phyloP scores from a whole-genome alignment of 2,797 vertebrate species.

The Tokudaia tokunoshimensis region DNA sequence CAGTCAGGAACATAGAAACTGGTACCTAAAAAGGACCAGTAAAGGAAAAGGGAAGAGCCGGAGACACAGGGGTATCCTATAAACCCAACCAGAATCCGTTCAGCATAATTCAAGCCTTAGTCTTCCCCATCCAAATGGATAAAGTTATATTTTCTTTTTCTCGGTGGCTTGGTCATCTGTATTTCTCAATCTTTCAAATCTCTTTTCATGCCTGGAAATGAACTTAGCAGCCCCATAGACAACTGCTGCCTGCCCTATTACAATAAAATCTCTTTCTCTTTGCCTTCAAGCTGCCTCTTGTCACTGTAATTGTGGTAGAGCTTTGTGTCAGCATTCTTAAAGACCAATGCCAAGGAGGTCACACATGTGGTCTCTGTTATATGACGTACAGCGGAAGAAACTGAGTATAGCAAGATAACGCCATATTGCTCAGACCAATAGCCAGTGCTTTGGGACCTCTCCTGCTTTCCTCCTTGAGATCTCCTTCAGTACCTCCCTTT shows the following conservation, averaged over 20 bases:
- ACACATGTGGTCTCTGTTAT: not conserved
- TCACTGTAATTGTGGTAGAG: not conserved
- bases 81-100: not conserved
- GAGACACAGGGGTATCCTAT: too few relatives aligned
- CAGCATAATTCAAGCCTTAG: not conserved
- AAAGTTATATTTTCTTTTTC: not conserved
- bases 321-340: not conserved
- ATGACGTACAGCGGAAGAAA: not conserved
- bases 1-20: too few relatives aligned
- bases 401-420: not conserved
- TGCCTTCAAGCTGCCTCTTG: not conserved
- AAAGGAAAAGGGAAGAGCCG: not conserved
- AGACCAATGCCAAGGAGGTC: not conserved
- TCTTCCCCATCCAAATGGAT: not conserved
- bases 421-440: not conserved
- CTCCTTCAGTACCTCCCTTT: not conserved
- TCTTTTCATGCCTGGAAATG: not conserved
- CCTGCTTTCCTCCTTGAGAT: not conserved
- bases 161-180: not conserved
- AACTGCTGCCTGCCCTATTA: not conserved
- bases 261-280: not conserved
- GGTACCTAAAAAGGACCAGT: not conserved
- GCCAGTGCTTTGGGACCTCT: not conserved
- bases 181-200: too few relatives aligned
- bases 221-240: not conserved